Percentiles rank a stretch among this genome's conserved stretches.
phyloP scores from a whole-genome alignment of 2,113 vertebrate species.

The Mionectes macconnelli region DNA sequence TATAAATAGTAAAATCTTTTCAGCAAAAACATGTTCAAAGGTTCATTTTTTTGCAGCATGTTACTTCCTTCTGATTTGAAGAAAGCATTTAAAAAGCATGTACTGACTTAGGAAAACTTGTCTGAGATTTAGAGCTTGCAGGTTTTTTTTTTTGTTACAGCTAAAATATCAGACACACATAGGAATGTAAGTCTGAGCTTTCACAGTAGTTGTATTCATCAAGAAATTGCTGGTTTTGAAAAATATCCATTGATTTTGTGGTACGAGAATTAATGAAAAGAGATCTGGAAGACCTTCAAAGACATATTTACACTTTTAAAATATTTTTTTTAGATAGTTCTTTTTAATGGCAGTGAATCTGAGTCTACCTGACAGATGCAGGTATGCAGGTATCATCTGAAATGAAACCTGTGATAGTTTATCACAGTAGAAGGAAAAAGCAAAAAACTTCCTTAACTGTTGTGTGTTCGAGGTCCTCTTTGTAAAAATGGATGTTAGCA shows the following conservation, averaged over 20 bases:
- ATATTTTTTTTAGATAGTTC: neutral
- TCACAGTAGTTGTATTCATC: neutral
- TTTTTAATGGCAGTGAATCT: neutral
- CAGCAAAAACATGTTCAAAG: neutral
- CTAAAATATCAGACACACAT: constrained; percentile 3
- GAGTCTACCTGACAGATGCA: neutral
- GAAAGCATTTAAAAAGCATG: neutral
- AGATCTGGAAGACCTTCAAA: neutral
- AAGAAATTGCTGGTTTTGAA: neutral
- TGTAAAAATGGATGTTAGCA: neutral
- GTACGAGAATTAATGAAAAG: neutral
- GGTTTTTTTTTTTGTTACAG: neutral
- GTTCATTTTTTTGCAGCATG: neutral
- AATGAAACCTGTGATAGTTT: neutral
- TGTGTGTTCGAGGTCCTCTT: neutral
- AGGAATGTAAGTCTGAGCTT: neutral
- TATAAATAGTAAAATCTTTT: neutral
- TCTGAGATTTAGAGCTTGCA: constrained; percentile 2
- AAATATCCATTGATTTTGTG: neutral
- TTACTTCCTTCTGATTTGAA: neutral
- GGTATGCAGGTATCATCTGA: accelerated
- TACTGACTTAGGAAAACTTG: constrained; percentile 5
- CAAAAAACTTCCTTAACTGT: neutral
- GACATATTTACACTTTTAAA: accelerated
- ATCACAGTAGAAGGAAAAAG: neutral